Evolutionary conservation across 2,113 vertebrate species (phyloP).

Genomic region (Regulus satrapa): DNA sequence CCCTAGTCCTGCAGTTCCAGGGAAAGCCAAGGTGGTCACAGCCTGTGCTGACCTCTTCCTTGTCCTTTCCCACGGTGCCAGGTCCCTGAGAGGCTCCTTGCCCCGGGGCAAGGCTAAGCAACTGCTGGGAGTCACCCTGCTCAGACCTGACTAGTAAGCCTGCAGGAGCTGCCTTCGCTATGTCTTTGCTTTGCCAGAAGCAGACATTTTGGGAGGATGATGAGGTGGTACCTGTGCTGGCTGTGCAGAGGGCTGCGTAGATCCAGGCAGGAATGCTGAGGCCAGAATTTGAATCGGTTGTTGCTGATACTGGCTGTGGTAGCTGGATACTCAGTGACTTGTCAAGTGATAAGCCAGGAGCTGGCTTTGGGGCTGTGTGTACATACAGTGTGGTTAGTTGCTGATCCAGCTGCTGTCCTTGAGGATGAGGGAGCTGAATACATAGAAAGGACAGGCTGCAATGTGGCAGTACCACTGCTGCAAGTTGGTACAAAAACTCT

Average conservation of each 20-base stretch:
- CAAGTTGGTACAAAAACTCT: background rate
- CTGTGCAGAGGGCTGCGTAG: background rate
- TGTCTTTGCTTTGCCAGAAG: background rate
- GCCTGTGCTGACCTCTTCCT: background rate
- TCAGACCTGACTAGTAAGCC: background rate
- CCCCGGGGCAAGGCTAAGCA: background rate
- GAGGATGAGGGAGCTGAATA: background rate
- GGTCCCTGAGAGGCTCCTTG: background rate
- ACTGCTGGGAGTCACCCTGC: background rate
- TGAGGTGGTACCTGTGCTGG: background rate
- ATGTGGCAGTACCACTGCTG: background rate
- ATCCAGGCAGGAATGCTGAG: background rate
- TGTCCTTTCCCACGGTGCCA: background rate
- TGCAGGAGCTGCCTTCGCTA: background rate
- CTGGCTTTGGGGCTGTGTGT: background rate
- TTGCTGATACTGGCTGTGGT: background rate
- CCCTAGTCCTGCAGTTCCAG: background rate
- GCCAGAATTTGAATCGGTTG: background rate
- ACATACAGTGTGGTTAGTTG: background rate
- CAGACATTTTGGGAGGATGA: background rate
- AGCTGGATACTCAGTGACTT: background rate
- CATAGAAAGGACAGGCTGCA: background rate
- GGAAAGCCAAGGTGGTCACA: background rate
- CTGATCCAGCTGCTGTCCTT: background rate
- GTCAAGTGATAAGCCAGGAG: background rate